phyloP scores from a whole-genome alignment of 2,888 invertebrate genomes.

The Amitus sp. region DNA sequence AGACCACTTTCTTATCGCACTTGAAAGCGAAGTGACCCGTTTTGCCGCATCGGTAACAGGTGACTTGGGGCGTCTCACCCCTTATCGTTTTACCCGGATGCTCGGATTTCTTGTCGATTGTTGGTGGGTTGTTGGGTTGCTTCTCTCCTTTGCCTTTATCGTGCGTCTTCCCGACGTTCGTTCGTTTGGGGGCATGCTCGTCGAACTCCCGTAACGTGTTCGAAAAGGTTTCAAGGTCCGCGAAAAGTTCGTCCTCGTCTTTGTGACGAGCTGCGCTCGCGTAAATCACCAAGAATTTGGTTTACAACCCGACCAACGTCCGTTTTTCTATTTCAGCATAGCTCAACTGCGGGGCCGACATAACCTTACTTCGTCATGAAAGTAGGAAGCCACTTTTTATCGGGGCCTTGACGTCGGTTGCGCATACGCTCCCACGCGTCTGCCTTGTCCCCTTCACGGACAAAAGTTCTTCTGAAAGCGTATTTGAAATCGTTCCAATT shows the following conservation, averaged over 20 bases:
- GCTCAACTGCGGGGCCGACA: constrained; percentile 10
- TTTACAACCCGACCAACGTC: too few relatives aligned
- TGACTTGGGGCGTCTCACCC: too few relatives aligned
- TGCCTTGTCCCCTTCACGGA: constrained; percentile 7
- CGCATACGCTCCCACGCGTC: constrained; percentile 23
- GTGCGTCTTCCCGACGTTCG: too few relatives aligned
- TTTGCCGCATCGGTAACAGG: neutral
- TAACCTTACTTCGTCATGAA: constrained; percentile 18
- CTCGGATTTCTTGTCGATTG: too few relatives aligned
- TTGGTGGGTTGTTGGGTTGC: too few relatives aligned
- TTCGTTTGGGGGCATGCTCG: neutral
- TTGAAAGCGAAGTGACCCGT: neutral
- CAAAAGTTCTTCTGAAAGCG: constrained; percentile 6
- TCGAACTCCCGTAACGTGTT: neutral
- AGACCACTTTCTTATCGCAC: neutral
- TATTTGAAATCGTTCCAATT: constrained; percentile 2
- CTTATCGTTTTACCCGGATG: too few relatives aligned
- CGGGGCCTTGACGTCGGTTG: too few relatives aligned
- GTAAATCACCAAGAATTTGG: too few relatives aligned
- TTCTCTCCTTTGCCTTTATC: too few relatives aligned
- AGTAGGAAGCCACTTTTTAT: constrained; percentile 11
- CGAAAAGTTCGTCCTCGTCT: constrained; percentile 16
- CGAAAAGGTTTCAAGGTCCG: too few relatives aligned
- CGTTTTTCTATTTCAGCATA: neutral
- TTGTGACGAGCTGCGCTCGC: neutral